Base-by-base conservation (phyloP, 2,888 invertebrate genomes). In the Venusia cambrica region DNA sequence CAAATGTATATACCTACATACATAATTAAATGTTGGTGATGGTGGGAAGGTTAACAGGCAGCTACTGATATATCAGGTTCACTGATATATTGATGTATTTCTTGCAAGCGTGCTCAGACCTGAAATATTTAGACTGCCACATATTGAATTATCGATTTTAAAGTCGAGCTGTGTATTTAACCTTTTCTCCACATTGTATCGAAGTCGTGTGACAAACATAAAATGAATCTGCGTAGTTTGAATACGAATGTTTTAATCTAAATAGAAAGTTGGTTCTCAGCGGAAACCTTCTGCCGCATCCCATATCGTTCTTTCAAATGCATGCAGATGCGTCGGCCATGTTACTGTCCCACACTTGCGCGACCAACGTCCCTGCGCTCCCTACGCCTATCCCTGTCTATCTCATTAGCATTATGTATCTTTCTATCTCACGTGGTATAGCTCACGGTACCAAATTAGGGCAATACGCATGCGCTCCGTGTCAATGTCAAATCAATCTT, bases 401-500 rank as follows among this genome's bases (percentile, higher is more conserved):
- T 36, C 69, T 11, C 37, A 48, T 42, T 14, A 27, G 17, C 40
- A 46, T 48, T n/a, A 37, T 43, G 43, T 37, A 62, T 75, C 45
- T 39, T 10, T 28, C 54, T 52, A 41, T 80, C 78, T 67, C 66
- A 47, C 30, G 29, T 48, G 48, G 37, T 45, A 57, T 53, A 55
- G 63, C 64, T 57, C 60, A 58, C 61, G 66, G 66, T 59, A 65
- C 51, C 57, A 67, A 84, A 85, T 78, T 84, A 75, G 78, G 80
- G 66, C 78, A 75, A 72, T 75, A 77, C 87, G 87, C 87, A 87
- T 87, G 87, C 87, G 87, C 70, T 62, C 55, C 62, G 59, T 69
- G 72, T 81, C 87, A 87, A 87, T 85, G 85, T 87, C 87, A 84
- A 87, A 87, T 87, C 87, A 87, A 87, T 87, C 77, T 67, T 72